Percentiles rank a stretch among this genome's conserved stretches.
Conservation (phyloP, 2,888 invertebrate genomes). For the Spialia ferax region DNA sequence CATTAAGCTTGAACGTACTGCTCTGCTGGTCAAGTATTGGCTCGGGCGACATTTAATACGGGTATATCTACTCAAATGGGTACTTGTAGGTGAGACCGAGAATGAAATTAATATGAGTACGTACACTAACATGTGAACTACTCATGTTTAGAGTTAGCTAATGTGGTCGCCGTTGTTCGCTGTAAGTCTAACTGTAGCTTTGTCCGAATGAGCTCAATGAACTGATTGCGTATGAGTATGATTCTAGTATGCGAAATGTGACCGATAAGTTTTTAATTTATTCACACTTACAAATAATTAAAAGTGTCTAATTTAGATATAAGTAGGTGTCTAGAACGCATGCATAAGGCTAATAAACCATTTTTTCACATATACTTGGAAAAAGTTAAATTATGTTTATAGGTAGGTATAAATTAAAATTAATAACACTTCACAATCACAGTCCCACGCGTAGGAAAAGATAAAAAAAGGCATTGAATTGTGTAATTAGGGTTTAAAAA, state of each 20-base stretch:
- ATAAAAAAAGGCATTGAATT: too few relatives aligned
- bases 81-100: constrained; percentile 19
- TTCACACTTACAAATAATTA: too few relatives aligned
- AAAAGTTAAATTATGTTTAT: too few relatives aligned
- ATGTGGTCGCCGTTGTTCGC: constrained; percentile 21
- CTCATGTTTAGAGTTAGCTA: constrained; percentile 10
- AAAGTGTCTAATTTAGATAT: too few relatives aligned
- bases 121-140: constrained; percentile 14
- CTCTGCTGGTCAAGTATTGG: background rate
- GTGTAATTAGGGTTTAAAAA: too few relatives aligned
- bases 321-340: too few relatives aligned
- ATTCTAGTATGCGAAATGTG: background rate
- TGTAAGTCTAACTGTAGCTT: background rate
- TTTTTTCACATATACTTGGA: too few relatives aligned
- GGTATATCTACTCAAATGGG: background rate
- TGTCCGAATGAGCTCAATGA: constrained; percentile 4
- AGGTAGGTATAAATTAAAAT: too few relatives aligned
- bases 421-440: too few relatives aligned
- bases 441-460: too few relatives aligned
- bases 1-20: constrained; percentile 20
- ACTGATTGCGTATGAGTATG: constrained; percentile 13
- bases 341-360: too few relatives aligned
- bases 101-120: constrained; percentile 32
- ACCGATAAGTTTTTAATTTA: too few relatives aligned
- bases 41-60: constrained; percentile 26